Conservation (phyloP, 1,140 invertebrate genomes). For the Sminthurinus signatus region DNA sequence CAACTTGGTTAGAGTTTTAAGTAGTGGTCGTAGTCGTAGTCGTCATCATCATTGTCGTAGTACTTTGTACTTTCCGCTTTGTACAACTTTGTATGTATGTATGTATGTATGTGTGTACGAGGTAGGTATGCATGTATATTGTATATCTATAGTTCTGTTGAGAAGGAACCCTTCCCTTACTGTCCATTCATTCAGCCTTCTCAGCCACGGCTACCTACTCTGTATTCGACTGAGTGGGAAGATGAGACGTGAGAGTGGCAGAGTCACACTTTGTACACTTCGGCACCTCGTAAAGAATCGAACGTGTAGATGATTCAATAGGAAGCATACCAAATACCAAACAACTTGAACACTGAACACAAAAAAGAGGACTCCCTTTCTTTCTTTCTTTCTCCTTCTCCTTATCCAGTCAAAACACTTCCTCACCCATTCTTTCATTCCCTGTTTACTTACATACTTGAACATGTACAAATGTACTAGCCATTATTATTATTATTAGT, state of each 20-base stretch:
- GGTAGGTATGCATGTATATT: too few relatives aligned
- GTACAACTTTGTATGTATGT: too few relatives aligned
- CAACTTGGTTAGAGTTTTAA: too few relatives aligned
- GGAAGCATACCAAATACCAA: slow-evolving; percentile 20
- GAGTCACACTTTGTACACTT: slow-evolving; percentile 42
- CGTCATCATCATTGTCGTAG: too few relatives aligned
- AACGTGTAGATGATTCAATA: slow-evolving; percentile 39
- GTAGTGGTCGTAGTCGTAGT: too few relatives aligned
- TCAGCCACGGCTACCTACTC: slow-evolving; percentile 14
- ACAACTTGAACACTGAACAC: background rate
- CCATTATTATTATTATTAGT: too few relatives aligned
- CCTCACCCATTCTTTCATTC: background rate
- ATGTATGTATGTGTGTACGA: too few relatives aligned
- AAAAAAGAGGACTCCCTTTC: background rate
- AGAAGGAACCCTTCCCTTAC: background rate
- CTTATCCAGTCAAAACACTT: too few relatives aligned
- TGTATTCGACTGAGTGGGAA: slow-evolving; percentile 33
- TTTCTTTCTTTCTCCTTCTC: too few relatives aligned
- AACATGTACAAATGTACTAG: background rate
- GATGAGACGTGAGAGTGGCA: slow-evolving; percentile 40
- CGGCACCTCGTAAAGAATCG: slow-evolving; percentile 40
- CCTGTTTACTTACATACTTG: background rate
- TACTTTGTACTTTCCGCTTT: too few relatives aligned
- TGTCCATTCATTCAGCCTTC: background rate
- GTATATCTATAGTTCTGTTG: too few relatives aligned